Evolutionary conservation across 2,797 vertebrate species (phyloP).

Genomic region (Semotilus atromaculatus): DNA sequence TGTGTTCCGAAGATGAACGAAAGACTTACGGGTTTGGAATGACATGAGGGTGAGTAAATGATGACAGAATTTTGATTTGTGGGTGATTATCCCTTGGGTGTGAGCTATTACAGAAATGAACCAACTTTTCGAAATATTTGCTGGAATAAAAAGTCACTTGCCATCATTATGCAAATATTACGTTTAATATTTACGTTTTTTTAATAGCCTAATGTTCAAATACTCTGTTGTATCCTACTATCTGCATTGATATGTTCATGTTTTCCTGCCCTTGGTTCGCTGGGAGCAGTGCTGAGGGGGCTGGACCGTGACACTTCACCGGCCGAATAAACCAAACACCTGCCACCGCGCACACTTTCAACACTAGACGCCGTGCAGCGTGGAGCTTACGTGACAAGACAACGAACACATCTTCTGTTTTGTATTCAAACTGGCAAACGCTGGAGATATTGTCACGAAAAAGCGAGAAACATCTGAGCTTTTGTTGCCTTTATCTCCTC

Average conservation of each 20-base stretch:
- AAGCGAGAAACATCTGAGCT: conserved; percentile 24
- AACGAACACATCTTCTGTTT: conserved; percentile 21
- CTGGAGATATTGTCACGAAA: conserved; percentile 32
- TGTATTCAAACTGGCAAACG: conserved; percentile 14
- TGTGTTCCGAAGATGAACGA: too few species aligned
- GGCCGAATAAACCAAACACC: conserved; percentile 50
- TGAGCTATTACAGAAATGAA: neutral
- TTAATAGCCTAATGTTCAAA: neutral
- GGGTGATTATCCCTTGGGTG: neutral
- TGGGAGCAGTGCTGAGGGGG: conserved; percentile 27
- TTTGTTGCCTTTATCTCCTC: conserved; percentile 32
- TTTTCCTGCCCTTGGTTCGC: neutral
- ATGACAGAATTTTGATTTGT: too few species aligned
- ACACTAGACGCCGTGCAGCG: neutral
- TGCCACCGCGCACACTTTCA: conserved; percentile 47
- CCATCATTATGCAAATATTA: neutral
- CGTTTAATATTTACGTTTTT: neutral
- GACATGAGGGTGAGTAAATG: too few species aligned
- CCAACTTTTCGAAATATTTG: neutral
- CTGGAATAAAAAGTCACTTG: neutral
- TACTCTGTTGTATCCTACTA: neutral
- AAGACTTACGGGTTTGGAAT: too few species aligned
- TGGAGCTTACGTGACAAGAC: conserved; percentile 47
- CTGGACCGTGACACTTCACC: conserved; percentile 34
- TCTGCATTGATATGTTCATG: neutral